phyloP scores from a whole-genome alignment of 2,888 invertebrate genomes.

The Augochlorella aurata region DNA sequence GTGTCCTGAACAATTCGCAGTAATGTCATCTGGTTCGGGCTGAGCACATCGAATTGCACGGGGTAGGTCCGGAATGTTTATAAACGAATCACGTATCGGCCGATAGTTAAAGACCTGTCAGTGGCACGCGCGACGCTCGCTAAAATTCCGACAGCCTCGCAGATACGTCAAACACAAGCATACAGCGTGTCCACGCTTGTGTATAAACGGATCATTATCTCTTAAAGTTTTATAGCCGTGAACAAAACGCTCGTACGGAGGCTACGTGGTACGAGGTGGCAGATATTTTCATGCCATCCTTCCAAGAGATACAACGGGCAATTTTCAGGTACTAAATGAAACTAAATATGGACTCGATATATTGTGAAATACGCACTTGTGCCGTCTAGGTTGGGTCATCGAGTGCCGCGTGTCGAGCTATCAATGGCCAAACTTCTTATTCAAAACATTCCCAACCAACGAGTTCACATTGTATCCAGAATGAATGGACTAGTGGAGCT shows the following conservation, averaged over 20 bases:
- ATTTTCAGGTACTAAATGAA: not conserved
- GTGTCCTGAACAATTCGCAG: not conserved
- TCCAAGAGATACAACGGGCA: not conserved
- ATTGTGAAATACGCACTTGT: not conserved
- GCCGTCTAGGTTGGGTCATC: not conserved
- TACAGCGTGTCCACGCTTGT: not conserved
- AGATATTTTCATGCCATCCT: not conserved
- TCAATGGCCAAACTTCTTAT: not conserved
- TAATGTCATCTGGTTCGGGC: not conserved
- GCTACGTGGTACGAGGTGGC: not conserved
- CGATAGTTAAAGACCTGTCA: not conserved
- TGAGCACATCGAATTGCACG: constrained; percentile 15
- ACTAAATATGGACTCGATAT: not conserved
- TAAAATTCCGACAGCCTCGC: not conserved
- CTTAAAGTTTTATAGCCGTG: not conserved
- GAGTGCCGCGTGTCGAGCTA: not conserved
- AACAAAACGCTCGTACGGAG: not conserved
- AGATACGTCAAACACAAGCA: not conserved
- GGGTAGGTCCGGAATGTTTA: constrained; percentile 58
- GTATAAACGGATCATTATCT: constrained; percentile 1
- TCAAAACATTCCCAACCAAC: not conserved
- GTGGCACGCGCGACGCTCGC: not conserved
- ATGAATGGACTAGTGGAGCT: no score
- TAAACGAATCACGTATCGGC: constrained; percentile 42
- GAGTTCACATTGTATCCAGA: no score